Conservation (phyloP, 2,113 vertebrate species). For the Lagenorhynchus albirostris region DNA sequence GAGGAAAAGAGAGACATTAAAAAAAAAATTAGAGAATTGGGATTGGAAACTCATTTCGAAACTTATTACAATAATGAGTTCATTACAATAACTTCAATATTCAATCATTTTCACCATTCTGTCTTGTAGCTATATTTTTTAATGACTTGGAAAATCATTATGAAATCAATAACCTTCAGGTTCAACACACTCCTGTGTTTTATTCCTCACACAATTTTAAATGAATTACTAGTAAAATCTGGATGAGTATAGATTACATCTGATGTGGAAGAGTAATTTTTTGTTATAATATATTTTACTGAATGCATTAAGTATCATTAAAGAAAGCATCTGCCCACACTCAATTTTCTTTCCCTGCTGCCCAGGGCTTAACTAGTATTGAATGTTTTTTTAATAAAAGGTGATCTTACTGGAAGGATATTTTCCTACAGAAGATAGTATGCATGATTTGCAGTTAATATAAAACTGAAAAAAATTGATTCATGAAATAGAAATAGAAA, state of each 20-base stretch:
- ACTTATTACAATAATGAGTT: slow-evolving; percentile 9
- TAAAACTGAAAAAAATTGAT: background rate
- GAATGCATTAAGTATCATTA: background rate
- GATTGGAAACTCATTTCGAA: background rate
- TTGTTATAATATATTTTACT: background rate
- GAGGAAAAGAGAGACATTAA: background rate
- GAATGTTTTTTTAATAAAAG: background rate
- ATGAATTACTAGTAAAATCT: background rate
- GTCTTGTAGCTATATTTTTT: background rate
- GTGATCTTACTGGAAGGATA: background rate
- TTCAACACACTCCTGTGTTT: background rate
- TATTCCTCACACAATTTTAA: slow-evolving; percentile 20
- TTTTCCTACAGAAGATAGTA: background rate
- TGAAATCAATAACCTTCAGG: background rate
- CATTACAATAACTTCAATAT: background rate
- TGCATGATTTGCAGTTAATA: background rate
- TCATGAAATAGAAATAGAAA: background rate
- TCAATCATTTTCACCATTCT: slow-evolving; percentile 7
- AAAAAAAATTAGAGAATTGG: background rate
- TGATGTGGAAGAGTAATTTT: background rate
- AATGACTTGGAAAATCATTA: background rate
- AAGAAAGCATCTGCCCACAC: background rate
- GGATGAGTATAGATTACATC: background rate
- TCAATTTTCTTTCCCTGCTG: background rate
- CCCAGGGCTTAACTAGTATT: background rate